A percentile compares a stretch with the other conserved stretches of the same genome.
These are phyloP conservation scores for Saimiri boliviensis DNA, from an alignment of 2,113 vertebrate genomes.

Conservation along the genomic window DNA sequence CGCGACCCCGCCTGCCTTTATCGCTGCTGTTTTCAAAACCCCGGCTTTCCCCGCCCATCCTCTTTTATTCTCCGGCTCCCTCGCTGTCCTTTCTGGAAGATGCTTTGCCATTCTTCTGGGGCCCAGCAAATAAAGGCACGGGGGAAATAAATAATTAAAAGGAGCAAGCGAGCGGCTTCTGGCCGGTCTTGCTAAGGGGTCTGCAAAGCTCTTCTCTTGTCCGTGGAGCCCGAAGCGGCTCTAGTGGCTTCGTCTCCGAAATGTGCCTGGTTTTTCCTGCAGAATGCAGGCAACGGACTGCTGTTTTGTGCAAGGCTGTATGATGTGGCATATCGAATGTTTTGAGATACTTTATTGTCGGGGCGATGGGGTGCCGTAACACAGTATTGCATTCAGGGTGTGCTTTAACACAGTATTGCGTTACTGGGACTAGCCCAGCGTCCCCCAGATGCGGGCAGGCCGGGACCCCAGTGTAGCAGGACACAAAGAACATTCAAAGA, in stretches of 20 bases:
- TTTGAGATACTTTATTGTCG: constrained; percentile 49
- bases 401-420: not conserved
- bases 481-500: constrained; percentile 79
- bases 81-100: constrained; percentile 43
- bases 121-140: constrained; percentile 54
- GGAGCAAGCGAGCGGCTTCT: not conserved
- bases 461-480: constrained; percentile 57
- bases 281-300: not conserved
- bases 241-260: constrained; percentile 8
- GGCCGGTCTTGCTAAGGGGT: not conserved
- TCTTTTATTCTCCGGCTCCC: constrained; percentile 70
- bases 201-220: constrained; percentile 42
- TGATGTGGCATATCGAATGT: not conserved
- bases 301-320: not conserved
- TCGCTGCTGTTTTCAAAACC: constrained; percentile 1
- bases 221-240: constrained; percentile 11
- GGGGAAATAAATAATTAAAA: constrained; percentile 17
- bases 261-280: not conserved
- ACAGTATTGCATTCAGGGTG: not conserved
- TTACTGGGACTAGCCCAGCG: not conserved
- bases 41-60: constrained; percentile 48
- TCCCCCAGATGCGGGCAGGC: constrained; percentile 45
- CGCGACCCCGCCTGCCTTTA: not conserved
- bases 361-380: not conserved
- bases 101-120: constrained; percentile 58